A percentile compares a stretch with the other conserved stretches of the same genome.
Conservation (phyloP, 2,797 vertebrate species). For the Cryptoblepharus egeriae region DNA sequence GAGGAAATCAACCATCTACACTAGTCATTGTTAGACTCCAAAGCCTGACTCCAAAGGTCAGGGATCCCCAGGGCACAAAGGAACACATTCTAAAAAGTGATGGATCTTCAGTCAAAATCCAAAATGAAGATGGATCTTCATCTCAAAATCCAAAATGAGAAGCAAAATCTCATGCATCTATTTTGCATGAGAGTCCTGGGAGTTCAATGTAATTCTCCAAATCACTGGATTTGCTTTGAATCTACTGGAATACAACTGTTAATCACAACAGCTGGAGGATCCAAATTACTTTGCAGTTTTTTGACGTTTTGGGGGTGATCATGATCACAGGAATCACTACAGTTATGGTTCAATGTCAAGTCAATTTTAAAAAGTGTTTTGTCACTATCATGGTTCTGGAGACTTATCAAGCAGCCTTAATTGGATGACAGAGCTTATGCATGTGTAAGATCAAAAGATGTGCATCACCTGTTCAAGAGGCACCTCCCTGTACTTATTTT, state of each 20-base stretch:
- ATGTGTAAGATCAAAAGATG: slow-evolving; percentile 52
- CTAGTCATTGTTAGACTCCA: background rate
- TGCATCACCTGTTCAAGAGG: slow-evolving; percentile 32
- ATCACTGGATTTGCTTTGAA: background rate
- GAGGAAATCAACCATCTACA: background rate
- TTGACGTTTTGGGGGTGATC: background rate
- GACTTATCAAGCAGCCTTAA: slow-evolving; percentile 34
- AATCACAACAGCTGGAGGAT: background rate
- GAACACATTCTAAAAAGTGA: too few species aligned
- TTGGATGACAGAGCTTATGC: slow-evolving; percentile 30
- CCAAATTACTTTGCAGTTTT: background rate
- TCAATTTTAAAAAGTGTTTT: slow-evolving; percentile 13
- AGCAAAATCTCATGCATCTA: too few species aligned
- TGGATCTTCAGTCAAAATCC: background rate
- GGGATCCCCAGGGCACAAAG: too few species aligned
- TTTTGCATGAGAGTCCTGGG: background rate
- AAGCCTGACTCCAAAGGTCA: too few species aligned
- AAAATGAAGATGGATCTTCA: too few species aligned
- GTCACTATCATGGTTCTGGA: slow-evolving; percentile 11
- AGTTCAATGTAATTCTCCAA: background rate
- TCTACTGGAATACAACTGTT: background rate
- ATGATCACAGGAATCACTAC: background rate
- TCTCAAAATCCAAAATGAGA: too few species aligned
- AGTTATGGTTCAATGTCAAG: background rate
- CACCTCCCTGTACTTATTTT: slow-evolving; percentile 23